Base-by-base conservation (phyloP, 2,113 vertebrate genomes). In the Megaceryle maxima region DNA sequence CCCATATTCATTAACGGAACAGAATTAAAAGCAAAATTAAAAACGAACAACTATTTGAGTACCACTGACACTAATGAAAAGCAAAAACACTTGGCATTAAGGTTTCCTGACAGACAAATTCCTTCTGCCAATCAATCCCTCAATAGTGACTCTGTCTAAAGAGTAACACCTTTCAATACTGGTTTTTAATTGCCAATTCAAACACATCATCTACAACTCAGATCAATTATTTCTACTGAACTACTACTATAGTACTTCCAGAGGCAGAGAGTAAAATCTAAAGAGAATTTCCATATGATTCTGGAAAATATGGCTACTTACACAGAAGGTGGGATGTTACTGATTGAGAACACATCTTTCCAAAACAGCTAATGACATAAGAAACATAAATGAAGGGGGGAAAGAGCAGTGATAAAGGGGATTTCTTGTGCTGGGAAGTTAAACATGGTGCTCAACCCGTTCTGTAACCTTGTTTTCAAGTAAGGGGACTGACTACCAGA, bases 321-420 rank as follows among this genome's bases (percentile, higher is more conserved):
- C 0, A 6, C n/a, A 76, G 51, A 67, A 59, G 46, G 10, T 44
- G 43, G n/a, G 44, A 37, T 0, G 0, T 44, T 17, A 10, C 26
- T n/a, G 46, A 39, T 6, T 35, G 57, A 39, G n/a, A 79, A 44
- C 48, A 91, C 37, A 63, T 18, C 37, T 48, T 31, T 29, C 62
- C 37, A 41, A 20, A 82, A 33, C 39, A 50, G 20, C 5, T 28
- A 55, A 56, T 7, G 33, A 56, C 17, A 74, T 19, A 66, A 66
- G 35, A 85, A 88, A 75, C 0, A 26, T 17, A 67, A 74, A 70
- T 11, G 14, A 62, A 55, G 9, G 14, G 4, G n/a, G 11, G 60
- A 10, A 51, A 51, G 17, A 69, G 29, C 15, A 51, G 19, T 9
- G 19, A 67, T 4, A 9, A 67, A 75, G 17, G 28, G 26, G 6